Percentiles rank a stretch among this genome's conserved stretches.
phyloP scores from a whole-genome alignment of 1,140 invertebrate genomes.

The Melipona quadrifasciata region DNA sequence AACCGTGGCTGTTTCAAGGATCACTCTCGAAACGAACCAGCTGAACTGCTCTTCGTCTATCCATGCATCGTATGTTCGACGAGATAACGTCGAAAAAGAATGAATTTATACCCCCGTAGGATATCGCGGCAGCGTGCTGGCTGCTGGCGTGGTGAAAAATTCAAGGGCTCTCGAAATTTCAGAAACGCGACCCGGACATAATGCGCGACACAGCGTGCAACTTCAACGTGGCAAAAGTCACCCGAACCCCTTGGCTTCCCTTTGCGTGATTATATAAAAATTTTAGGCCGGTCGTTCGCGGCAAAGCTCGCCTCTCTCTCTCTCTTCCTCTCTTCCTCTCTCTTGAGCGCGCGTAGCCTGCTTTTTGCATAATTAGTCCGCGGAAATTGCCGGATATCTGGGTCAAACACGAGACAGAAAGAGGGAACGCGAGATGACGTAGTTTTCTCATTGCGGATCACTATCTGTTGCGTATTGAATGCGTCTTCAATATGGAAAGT shows the following conservation, averaged over 20 bases:
- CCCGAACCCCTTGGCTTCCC: neutral
- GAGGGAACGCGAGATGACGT: conserved; percentile 16
- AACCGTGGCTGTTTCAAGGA: too few relatives aligned
- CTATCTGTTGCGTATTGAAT: conserved; percentile 22
- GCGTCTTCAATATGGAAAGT: neutral
- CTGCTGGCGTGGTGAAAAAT: conserved; percentile 23
- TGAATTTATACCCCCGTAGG: neutral
- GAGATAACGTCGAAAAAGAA: neutral
- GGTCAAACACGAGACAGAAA: conserved; percentile 32
- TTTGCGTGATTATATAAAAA: conserved; percentile 36
- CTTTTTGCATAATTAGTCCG: conserved; percentile 47
- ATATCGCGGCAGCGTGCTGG: neutral
- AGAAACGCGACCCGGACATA: neutral
- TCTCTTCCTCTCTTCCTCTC: too few relatives aligned
- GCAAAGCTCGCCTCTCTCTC: neutral
- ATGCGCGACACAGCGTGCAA: conserved; percentile 21
- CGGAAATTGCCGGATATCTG: conserved; percentile 38
- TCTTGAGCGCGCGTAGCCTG: neutral
- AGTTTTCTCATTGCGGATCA: too few relatives aligned
- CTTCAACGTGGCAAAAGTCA: conserved; percentile 25
- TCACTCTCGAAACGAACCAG: too few relatives aligned
- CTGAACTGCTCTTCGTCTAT: neutral
- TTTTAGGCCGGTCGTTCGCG: conserved; percentile 22
- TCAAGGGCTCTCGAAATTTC: conserved; percentile 38
- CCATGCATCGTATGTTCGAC: neutral